A percentile compares a stretch with the other conserved stretches of the same genome.
These are phyloP conservation scores for Sebastes wilsoni DNA, from an alignment of 2,797 vertebrate species.

Conservation along the genomic window DNA sequence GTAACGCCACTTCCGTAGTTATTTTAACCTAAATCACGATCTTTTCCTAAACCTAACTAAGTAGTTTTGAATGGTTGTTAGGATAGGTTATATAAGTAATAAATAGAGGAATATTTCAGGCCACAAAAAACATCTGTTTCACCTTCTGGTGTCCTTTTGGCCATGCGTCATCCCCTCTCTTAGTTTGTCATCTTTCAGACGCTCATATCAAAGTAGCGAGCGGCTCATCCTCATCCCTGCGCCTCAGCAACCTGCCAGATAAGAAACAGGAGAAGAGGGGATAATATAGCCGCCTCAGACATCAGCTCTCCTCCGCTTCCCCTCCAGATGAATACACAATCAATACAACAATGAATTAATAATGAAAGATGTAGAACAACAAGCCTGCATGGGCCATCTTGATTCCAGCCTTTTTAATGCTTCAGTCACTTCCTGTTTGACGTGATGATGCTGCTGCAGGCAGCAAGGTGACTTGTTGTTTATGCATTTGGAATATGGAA, in stretches of 20 bases:
- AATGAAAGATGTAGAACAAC: slow-evolving; percentile 84
- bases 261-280: slow-evolving; percentile 42
- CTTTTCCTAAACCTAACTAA: too few relatives aligned
- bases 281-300: slow-evolving; percentile 58
- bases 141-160: not conserved
- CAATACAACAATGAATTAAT: slow-evolving; percentile 84
- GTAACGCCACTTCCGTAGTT: too few relatives aligned
- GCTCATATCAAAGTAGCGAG: slow-evolving; percentile 19
- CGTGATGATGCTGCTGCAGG: slow-evolving; percentile 7
- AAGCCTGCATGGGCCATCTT: slow-evolving; percentile 62
- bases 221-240: slow-evolving; percentile 2
- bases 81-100: too few relatives aligned
- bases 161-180: not conserved
- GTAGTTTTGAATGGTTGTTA: too few relatives aligned
- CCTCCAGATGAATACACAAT: slow-evolving; percentile 76
- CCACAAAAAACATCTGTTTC: not conserved
- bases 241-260: slow-evolving; percentile 22
- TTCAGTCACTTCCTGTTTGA: slow-evolving; percentile 54
- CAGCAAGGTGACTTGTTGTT: slow-evolving; percentile 30
- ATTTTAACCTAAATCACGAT: fast-evolving
- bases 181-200: slow-evolving; percentile 11
- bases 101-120: not conserved
- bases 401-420: slow-evolving; percentile 56
- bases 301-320: slow-evolving; percentile 55
- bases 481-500: not conserved